Percentiles rank a stretch among this genome's conserved stretches.
phyloP scores from a whole-genome alignment of 1,140 invertebrate genomes.

The Leptinotarsa texana region DNA sequence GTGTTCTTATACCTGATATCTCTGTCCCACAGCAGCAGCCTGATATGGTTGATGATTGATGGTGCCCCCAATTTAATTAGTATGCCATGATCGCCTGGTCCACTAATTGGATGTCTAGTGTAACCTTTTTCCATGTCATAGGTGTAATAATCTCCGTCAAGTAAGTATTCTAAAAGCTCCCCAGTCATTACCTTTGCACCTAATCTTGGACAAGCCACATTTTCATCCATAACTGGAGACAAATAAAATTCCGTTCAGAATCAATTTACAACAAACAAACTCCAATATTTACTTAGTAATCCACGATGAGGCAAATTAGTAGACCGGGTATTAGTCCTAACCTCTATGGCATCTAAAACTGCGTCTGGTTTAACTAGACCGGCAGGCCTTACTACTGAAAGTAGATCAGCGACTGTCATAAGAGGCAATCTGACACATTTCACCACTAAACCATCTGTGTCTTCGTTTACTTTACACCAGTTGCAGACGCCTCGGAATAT shows the following conservation, averaged over 20 bases:
- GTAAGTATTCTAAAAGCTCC: slow-evolving; percentile 82
- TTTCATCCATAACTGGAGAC: slow-evolving; percentile 81
- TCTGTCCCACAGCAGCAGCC: slow-evolving; percentile 91
- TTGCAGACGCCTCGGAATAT: slow-evolving; percentile 87
- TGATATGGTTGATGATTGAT: slow-evolving; percentile 92
- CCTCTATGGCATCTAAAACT: slow-evolving; percentile 92
- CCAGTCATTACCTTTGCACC: slow-evolving; percentile 84
- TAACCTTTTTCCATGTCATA: slow-evolving; percentile 94
- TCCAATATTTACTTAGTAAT: slow-evolving; percentile 63
- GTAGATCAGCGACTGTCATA: slow-evolving; percentile 83
- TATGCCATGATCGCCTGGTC: slow-evolving; percentile 79
- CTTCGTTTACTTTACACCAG: slow-evolving; percentile 81
- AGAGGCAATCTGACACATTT: slow-evolving; percentile 81
- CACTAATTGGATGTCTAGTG: slow-evolving; percentile 89
- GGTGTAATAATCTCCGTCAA: slow-evolving; percentile 84
- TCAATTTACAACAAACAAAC: slow-evolving; percentile 8
- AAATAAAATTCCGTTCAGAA: slow-evolving; percentile 26
- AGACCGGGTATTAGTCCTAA: slow-evolving; percentile 75
- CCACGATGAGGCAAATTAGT: slow-evolving; percentile 83
- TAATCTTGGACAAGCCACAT: slow-evolving; percentile 79
- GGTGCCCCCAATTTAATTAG: slow-evolving; percentile 84
- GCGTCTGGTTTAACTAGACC: slow-evolving; percentile 84
- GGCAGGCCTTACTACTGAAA: slow-evolving; percentile 85
- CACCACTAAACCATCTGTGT: slow-evolving; percentile 56
- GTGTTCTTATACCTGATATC: slow-evolving; percentile 72